Percentiles rank a stretch among this genome's conserved stretches.
Conservation (phyloP, 1,140 invertebrate species). For the Phymorhynchus buccinoides region DNA sequence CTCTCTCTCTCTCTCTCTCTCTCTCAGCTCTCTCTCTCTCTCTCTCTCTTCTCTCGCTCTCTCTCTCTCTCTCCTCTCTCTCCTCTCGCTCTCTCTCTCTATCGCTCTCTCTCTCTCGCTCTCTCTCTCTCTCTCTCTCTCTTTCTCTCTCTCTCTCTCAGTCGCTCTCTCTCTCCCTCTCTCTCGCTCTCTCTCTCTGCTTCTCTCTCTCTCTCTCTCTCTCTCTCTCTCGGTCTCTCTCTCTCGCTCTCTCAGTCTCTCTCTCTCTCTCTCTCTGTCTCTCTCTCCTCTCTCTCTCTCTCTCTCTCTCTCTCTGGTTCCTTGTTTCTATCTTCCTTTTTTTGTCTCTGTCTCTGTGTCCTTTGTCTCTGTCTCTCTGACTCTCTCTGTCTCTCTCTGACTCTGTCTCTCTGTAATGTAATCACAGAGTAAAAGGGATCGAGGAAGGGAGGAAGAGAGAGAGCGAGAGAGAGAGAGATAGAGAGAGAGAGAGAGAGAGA, state of each 20-base stretch:
- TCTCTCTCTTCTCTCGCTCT: not conserved
- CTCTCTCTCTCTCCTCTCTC: not conserved
- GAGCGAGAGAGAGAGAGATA: too few species aligned
- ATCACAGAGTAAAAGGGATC: not conserved
- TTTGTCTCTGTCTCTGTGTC: not conserved
- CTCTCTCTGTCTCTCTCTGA: too few species aligned
- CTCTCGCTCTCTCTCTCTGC: too few species aligned
- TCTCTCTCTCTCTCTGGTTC: conserved; percentile 11
- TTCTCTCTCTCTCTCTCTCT: not conserved
- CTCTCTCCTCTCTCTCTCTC: conserved; percentile 14
- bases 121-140: not conserved
- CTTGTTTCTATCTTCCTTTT: not conserved
- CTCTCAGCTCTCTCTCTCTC: not conserved
- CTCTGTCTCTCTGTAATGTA: too few species aligned
- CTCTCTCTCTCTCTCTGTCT: not conserved
- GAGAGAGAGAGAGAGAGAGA: too few species aligned
- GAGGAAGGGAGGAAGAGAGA: too few species aligned
- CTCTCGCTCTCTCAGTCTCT: conserved; percentile 14
- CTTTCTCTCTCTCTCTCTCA: too few species aligned
- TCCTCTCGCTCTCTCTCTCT: too few species aligned
- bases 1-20: too few species aligned
- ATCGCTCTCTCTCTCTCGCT: not conserved
- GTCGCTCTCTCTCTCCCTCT: too few species aligned
- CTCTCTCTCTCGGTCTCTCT: not conserved
- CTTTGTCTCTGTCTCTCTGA: not conserved